Evolutionary conservation across 1,140 invertebrate genomes (phyloP), one percentile per base, ranked within the genome.

Genomic region (Bombus ignitus): DNA sequence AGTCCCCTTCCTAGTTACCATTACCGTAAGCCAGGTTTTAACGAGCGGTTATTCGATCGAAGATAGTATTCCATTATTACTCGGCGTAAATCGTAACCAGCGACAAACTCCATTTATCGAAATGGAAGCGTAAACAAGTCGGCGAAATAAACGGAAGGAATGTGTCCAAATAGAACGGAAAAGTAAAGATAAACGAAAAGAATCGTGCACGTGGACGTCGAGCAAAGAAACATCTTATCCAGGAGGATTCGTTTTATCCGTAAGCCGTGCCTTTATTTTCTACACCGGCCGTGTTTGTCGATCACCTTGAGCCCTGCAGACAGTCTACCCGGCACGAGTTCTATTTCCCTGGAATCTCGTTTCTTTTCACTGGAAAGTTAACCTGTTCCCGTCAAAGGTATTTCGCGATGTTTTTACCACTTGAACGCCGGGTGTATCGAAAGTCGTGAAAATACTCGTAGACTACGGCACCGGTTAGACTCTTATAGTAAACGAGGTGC

Each of bases 341-440:
- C 87, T 85, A 91, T 91, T 92, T 91, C 53, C 81, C 35, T 62
- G 71, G 83, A 80, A 87, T 89, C 88, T 18, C n/a, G 62, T 82
- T 87, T 87, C 87, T 80, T 85, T 80, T 85, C 62, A 42, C 9
- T 15, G 42, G 53, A 18, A 47, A 39, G 59, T 77, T 73, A 66
- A 62, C 53, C 47, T 25, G 6, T 1, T 22, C 0, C 28, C 12
- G 57, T 12, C n/a, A 39, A 80, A 47, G 28, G 57, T 62, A 39
- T 76, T 3, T 13, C 68, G 57, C 15, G 70, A 70, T 79, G 39
- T 86, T 80, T 79, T 66, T 39, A 66, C 22, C 44, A 13, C 68
- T 88, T 28, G 81, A 70, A 37, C 42, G 37, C 47, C 15, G 53
- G n/a, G 8, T 80, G 75, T 81, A 68, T 77, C 76, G 72, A 74